These are phyloP conservation scores for Malacoctenus gilli DNA, from an alignment of 2,797 vertebrate genomes.

Conservation along the genomic window DNA sequence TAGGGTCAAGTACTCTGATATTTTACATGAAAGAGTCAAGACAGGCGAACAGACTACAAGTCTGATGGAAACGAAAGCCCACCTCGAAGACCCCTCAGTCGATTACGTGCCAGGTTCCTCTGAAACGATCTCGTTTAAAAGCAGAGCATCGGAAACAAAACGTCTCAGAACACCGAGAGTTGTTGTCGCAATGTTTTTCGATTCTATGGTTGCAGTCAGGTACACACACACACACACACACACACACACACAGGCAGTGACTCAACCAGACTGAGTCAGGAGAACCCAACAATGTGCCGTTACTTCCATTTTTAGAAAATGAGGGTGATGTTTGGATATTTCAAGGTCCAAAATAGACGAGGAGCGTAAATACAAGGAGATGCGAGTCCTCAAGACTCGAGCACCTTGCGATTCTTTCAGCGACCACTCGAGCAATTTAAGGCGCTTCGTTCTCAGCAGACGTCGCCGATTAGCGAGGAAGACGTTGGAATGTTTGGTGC, in stretches of 20 bases:
- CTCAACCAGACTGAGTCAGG: neutral
- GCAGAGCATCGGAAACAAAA: neutral
- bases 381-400: neutral
- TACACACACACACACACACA: neutral
- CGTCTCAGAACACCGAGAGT: neutral
- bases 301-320: conserved; percentile 10
- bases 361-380: conserved; percentile 2
- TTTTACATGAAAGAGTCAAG: too few species aligned
- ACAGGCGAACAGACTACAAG: too few species aligned
- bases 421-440: neutral
- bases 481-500: conserved; percentile 13
- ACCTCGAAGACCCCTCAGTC: too few species aligned
- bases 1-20: too few species aligned
- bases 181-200: conserved; percentile 8
- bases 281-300: neutral
- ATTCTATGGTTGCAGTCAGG: neutral
- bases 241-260: neutral
- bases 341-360: neutral
- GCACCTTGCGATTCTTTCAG: too few species aligned
- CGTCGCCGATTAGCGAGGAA: neutral
- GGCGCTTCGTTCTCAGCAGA: neutral
- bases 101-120: too few species aligned
- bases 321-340: conserved; percentile 10
- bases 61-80: too few species aligned
- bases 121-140: conserved; percentile 1